Base-by-base conservation (phyloP, 2,797 vertebrate genomes). In the Menidia menidia region DNA sequence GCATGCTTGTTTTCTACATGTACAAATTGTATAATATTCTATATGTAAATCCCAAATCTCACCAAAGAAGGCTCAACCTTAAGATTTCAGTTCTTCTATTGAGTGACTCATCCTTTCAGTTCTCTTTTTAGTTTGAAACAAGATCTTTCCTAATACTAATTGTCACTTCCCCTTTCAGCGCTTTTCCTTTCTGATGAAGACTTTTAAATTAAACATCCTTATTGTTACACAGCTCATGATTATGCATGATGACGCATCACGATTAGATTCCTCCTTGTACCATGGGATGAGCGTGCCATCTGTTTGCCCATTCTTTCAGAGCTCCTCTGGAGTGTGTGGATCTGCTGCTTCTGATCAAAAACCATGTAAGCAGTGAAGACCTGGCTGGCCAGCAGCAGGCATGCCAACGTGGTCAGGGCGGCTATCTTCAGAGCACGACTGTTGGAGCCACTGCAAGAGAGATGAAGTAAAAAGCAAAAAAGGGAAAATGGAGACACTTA, bases 321-420 rank as follows among this genome's bases (percentile, higher is more conserved):
- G 48, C 84, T 93, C 64, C 75, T 86, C 51, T 94, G 91, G 73
- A 99, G 93, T 0, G 87, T 78, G 54, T 84, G 82, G 83, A 99
- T 95, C 86, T 96, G 94, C 74, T 88, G 78, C 1, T 87, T 94
- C 82, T 98, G 97, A 81, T 90, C 87, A 53, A 95, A 92, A 58
- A 98, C 79, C 60, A 95, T 95, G 94, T 96, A 97, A 69, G 94
- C 52, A 0, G 95, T 96, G 82, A 97, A 94, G 0, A 95, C 97
- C 92, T 98, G 97, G 69, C 96, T 96, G 0, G 89, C 95, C 31
- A 99, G 77, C 44, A 99, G 95, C 78, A 98, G 88, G 48, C 95
- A 95, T 4, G 93, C 95, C 86, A 99, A 89, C 55, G 97, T 80
- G 0, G 97, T 96, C 63, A 98, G 78, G 0, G 92, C 87, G 0